Evolutionary conservation across 1,140 invertebrate species (phyloP).

Genomic region (Sarcophaga bullata): DNA sequence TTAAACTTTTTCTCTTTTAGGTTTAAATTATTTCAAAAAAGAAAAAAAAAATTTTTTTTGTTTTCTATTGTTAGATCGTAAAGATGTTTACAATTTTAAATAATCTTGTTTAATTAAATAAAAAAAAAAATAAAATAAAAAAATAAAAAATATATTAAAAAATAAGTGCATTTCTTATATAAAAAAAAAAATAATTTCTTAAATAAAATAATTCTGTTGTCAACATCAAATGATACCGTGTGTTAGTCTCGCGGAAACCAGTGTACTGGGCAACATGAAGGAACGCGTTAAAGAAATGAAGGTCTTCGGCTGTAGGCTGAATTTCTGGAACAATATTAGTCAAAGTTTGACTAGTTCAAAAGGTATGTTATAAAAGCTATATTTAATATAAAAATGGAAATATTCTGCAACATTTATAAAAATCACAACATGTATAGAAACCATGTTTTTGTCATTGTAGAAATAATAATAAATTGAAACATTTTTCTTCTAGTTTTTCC

Average conservation of each 20-base stretch:
- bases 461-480: not conserved
- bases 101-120: too few species aligned
- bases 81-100: too few species aligned
- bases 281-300: slow-evolving; percentile 66
- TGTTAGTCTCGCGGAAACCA: slow-evolving; percentile 65
- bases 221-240: slow-evolving; percentile 62
- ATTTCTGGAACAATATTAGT: slow-evolving; percentile 65
- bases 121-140: too few species aligned
- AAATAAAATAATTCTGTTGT: not conserved
- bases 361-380: slow-evolving; percentile 55
- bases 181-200: not conserved
- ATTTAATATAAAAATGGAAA: not conserved
- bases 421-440: too few species aligned
- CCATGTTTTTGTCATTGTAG: not conserved
- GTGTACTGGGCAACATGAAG: slow-evolving; percentile 66
- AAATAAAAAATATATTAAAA: not conserved
- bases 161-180: not conserved
- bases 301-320: slow-evolving; percentile 65
- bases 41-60: not conserved
- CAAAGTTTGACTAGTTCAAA: slow-evolving; percentile 64
- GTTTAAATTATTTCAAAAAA: not conserved
- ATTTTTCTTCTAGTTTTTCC: too few species aligned
- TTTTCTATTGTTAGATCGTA: too few species aligned
- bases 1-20: not conserved
- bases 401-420: too few species aligned